These are phyloP conservation scores for Tadarida brasiliensis DNA, from an alignment of 2,797 vertebrate species.

Conservation along the genomic window DNA sequence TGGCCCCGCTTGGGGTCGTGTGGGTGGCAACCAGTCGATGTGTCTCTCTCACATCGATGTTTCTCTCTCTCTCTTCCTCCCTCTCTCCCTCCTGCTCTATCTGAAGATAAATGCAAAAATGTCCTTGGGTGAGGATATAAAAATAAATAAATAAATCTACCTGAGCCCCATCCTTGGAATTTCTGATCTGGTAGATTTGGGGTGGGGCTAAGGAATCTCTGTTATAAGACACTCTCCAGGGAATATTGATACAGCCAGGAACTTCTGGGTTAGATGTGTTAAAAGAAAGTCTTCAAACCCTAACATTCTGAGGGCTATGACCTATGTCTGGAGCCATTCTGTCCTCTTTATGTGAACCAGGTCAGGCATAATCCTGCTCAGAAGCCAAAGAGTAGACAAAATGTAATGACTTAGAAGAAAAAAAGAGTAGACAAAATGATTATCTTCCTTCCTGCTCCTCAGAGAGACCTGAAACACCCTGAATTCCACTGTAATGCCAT, in stretches of 20 bases:
- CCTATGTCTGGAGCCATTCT: background rate
- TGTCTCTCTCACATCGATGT: no score
- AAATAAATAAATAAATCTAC: slow-evolving; percentile 17
- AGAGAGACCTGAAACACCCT: background rate
- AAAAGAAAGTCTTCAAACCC: background rate
- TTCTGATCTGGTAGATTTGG: slow-evolving; percentile 36
- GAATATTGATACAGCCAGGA: background rate
- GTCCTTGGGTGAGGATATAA: no score
- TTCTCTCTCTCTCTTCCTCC: no score
- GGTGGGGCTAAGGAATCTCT: background rate
- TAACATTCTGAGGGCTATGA: slow-evolving; percentile 29
- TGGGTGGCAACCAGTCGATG: no score
- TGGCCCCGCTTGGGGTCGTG: no score
- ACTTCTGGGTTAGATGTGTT: background rate
- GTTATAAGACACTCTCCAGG: slow-evolving; percentile 19
- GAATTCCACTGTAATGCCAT: background rate
- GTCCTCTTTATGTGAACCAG: slow-evolving; percentile 8
- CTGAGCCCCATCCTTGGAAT: slow-evolving; percentile 23
- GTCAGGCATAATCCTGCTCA: slow-evolving; percentile 50
- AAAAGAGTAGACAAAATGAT: background rate
- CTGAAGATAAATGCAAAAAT: no score
- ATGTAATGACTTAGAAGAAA: background rate
- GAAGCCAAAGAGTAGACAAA: background rate
- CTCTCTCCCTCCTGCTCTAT: no score
- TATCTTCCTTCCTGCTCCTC: slow-evolving; percentile 33